Evolutionary conservation across 2,113 vertebrate species (phyloP).

Genomic region (Paedocypris sp.): DNA sequence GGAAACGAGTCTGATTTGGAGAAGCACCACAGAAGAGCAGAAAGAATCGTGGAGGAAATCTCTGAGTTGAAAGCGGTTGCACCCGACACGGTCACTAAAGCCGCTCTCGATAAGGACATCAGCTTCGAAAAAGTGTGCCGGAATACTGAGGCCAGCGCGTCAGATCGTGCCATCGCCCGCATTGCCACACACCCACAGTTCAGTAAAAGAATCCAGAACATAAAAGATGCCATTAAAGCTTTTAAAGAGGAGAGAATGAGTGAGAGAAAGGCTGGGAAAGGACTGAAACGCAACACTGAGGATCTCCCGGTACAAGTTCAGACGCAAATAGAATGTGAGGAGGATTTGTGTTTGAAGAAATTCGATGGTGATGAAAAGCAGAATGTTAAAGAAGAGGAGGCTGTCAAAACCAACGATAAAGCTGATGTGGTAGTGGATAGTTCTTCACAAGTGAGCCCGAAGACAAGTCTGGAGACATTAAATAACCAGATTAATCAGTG

Average conservation of each 20-base stretch:
- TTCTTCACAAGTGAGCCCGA: not conserved
- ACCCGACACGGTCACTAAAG: conserved; percentile 78
- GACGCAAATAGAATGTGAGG: not conserved
- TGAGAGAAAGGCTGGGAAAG: conserved; percentile 28
- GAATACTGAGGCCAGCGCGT: conserved; percentile 65
- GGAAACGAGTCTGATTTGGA: conserved; percentile 66
- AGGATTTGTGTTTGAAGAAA: not conserved
- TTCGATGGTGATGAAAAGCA: not conserved
- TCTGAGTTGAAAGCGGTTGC: conserved; percentile 73
- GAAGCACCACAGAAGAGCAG: conserved; percentile 74
- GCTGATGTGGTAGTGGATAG: not conserved
- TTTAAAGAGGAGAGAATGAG: conserved; percentile 76
- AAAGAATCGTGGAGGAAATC: conserved; percentile 81
- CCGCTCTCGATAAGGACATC: conserved; percentile 71
- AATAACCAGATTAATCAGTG: conserved; percentile 4
- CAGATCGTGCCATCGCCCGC: conserved; percentile 74
- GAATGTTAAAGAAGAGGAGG: not conserved
- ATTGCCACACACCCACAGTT: conserved; percentile 75
- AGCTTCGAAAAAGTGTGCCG: conserved; percentile 77
- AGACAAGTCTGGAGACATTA: not conserved
- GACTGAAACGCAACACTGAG: conserved; percentile 3
- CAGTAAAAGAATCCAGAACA: conserved; percentile 68
- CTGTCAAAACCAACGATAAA: not conserved
- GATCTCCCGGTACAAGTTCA: not conserved
- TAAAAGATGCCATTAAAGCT: conserved; percentile 72